Evolutionary conservation across 2,888 invertebrate genomes (phyloP), one percentile per base, ranked within the genome.

Genomic region (Cephus pulcher): DNA sequence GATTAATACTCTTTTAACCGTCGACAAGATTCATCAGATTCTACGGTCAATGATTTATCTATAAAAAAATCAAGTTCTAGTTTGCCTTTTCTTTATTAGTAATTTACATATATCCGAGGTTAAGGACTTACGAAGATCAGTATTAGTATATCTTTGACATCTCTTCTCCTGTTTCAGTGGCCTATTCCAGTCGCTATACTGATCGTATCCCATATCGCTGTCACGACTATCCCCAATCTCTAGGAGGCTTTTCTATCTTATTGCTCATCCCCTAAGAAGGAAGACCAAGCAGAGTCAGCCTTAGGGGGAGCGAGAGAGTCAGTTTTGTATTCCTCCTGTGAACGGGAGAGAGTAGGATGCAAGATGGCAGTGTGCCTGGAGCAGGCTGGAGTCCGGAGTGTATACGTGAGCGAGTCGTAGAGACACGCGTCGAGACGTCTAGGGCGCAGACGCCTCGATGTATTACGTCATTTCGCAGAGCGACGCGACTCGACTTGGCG

Each of bases 371-470:
- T 56, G 56, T 56, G 56, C 6, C 56, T 56, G 56, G 40, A 37
- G 37, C 37, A 37, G 37, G 12, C 37, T 37, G 37, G 56, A 56
- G 56, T 56, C 56, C 23, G 23, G 23, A 56, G 56, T 56, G 56
- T 56, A 9, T 56, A 56, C 56, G 56, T 56, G 56, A 56, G 56
- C 56, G 56, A 56, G 56, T 40, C 23, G 56, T 56, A 56, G 56
- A 56, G 56, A 84, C 83, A 82, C 82, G 84, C 83, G 82, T 81
- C 77, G 76, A 69, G 75, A 56, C 76, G 75, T 71, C 70, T 75
- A 77, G 77, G 56, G 80, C 80, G 82, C 80, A 80, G 80, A 79
- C 82, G 80, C 80, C 74, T 80, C 79, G 76, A 78, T 80, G 80
- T 81, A 80, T 79, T 75, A 81, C 75, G 79, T 74, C 82, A 32